Evolutionary conservation across 2,797 vertebrate genomes (phyloP).

Genomic region (Vireo griseus): DNA sequence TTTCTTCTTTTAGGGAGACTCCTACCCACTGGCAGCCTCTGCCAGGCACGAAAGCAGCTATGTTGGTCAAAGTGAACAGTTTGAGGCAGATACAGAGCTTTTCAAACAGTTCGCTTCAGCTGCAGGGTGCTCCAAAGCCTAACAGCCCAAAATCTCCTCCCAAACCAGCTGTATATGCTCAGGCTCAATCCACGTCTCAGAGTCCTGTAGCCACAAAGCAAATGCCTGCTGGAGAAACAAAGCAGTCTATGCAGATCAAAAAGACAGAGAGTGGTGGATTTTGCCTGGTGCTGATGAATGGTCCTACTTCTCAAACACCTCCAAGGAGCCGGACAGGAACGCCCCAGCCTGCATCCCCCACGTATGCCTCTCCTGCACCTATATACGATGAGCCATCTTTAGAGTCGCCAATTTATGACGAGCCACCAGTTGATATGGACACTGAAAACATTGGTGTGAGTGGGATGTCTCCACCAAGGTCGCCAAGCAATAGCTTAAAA

Average conservation of each 20-base stretch:
- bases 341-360: constrained; percentile 79
- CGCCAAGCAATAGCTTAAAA: constrained; percentile 77
- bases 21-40: constrained; percentile 85
- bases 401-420: constrained; percentile 86
- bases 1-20: constrained; percentile 70
- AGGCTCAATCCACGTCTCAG: constrained; percentile 69
- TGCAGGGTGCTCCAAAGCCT: constrained; percentile 62
- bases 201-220: constrained; percentile 71
- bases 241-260: constrained; percentile 84
- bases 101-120: constrained; percentile 62
- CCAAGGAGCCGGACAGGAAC: constrained; percentile 75
- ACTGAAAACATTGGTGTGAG: constrained; percentile 77
- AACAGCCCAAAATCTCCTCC: constrained; percentile 66
- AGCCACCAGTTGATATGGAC: constrained; percentile 89
- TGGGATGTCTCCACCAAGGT: constrained; percentile 70
- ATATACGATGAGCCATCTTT: constrained; percentile 85
- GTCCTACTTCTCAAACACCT: constrained; percentile 61
- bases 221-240: constrained; percentile 65
- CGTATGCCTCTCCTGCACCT: constrained; percentile 77
- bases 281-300: constrained; percentile 78
- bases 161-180: constrained; percentile 64
- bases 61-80: constrained; percentile 90
- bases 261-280: constrained; percentile 86
- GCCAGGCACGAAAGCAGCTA: constrained; percentile 86
- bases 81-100: constrained; percentile 71